A percentile compares a stretch with the other conserved stretches of the same genome.
These are phyloP conservation scores for Saccopteryx bilineata DNA, from an alignment of 2,113 vertebrate genomes.

Conservation along the genomic window DNA sequence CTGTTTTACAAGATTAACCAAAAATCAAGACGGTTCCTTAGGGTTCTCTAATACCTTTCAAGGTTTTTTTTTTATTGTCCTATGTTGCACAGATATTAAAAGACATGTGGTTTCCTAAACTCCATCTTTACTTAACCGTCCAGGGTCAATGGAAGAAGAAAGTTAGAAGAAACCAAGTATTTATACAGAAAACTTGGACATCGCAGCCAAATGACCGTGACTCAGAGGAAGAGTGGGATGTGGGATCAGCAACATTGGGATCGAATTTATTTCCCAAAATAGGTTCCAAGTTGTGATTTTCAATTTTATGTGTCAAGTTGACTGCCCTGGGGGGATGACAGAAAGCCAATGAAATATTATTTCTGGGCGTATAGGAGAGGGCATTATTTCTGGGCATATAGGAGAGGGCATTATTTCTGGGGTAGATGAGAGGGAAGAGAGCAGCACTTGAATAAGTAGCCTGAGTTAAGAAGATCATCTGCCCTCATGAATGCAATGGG, in stretches of 20 bases:
- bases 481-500: background rate
- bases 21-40: background rate
- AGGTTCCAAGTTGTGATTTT: background rate
- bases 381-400: background rate
- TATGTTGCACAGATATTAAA: background rate
- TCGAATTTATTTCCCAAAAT: slow-evolving; percentile 3
- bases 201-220: background rate
- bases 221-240: background rate
- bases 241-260: background rate
- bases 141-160: background rate
- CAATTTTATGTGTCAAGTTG: background rate
- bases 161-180: background rate
- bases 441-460: background rate
- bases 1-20: background rate
- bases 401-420: no score
- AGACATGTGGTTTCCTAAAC: background rate
- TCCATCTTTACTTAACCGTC: background rate
- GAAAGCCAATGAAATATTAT: background rate
- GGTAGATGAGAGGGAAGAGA: background rate
- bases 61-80: slow-evolving; percentile 13
- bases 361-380: background rate
- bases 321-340: background rate
- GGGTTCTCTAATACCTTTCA: background rate
- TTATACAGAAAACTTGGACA: background rate
- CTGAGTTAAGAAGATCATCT: background rate